Evolutionary conservation across 1,140 invertebrate species (phyloP), one percentile per base, ranked within the genome.

Genomic region (Oreohelix idahoensis): DNA sequence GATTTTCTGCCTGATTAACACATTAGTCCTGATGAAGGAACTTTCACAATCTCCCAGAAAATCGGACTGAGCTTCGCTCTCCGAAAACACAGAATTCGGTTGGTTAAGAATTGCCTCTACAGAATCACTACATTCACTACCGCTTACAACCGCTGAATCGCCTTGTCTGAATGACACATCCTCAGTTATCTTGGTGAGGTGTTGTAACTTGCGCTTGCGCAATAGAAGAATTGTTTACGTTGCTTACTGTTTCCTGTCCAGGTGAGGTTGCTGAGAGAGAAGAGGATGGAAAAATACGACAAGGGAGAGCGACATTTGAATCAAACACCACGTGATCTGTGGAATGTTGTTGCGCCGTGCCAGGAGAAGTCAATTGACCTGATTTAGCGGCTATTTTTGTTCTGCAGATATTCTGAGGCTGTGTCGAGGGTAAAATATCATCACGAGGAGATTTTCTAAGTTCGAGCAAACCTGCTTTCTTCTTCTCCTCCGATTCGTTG

Each of bases 241-340:
- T 32, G n/a, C 38, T 35, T 2, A 45, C 26, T 38, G 4, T 20
- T 39, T 79, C 77, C 17, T 11, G 53, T 20, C 35, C n/a, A 26
- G 63, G 36, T 15, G 79, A 71, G 63, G 78, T 74, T n/a, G 11
- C 69, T 2, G 76, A 58, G 51, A 63, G 45, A 38, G 45, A 32
- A n/a, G 76, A 15, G 77, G 49, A 26, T 11, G 53, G 13, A 26
- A 53, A 75, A 42, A 49, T 15, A 26, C 80, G 79, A 42, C 42
- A 71, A n/a, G 79, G 79, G 4, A 81, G 69, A 32, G 79, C 66
- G 15, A 81, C 80, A 45, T 45, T 71, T 23, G 70, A 53, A 35
- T 49, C 80, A 39, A 75, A 58, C 8, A 58, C 32, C n/a, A 82
- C 80, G 51, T 75, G 80, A 58, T 74, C 80, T 1, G 49, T 63